phyloP scores from a whole-genome alignment of 2,888 invertebrate species.

The Yponomeuta sedellus region DNA sequence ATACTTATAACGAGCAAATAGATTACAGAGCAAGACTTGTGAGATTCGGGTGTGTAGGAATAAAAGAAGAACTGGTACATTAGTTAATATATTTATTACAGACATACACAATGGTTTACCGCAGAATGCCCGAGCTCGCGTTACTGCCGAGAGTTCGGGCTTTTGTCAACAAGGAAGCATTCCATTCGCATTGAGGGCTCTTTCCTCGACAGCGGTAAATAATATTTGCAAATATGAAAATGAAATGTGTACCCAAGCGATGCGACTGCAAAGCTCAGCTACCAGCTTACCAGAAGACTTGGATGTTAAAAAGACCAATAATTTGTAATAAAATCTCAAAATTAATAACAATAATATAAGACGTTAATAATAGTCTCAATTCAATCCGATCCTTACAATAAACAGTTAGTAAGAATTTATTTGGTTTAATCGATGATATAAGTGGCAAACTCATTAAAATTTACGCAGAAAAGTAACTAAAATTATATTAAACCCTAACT shows the following conservation, averaged over 20 bases:
- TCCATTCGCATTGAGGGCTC: too few species aligned
- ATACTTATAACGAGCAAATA: too few species aligned
- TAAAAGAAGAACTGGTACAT: not conserved
- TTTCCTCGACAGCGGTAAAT: too few species aligned
- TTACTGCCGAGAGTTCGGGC: not conserved
- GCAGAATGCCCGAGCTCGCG: not conserved
- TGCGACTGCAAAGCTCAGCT: too few species aligned
- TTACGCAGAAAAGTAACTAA: not conserved
- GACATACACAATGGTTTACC: constrained; percentile 1
- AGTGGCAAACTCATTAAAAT: not conserved
- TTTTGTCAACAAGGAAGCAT: too few species aligned
- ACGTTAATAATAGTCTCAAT: constrained; percentile 11
- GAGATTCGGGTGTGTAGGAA: not conserved
- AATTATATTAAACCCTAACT: too few species aligned
- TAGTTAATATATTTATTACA: constrained; percentile 16
- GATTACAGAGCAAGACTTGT: too few species aligned
- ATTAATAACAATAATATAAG: constrained; percentile 12
- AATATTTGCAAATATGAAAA: too few species aligned
- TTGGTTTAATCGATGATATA: constrained; percentile 14
- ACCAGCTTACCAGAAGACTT: not conserved
- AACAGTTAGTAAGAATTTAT: constrained; percentile 9
- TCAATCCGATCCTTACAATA: constrained; percentile 9
- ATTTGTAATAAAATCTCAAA: constrained; percentile 14
- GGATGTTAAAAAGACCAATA: not conserved
- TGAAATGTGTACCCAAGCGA: too few species aligned